Evolutionary conservation across 2,113 vertebrate genomes (phyloP).

Genomic region (Bothrops jararaca): DNA sequence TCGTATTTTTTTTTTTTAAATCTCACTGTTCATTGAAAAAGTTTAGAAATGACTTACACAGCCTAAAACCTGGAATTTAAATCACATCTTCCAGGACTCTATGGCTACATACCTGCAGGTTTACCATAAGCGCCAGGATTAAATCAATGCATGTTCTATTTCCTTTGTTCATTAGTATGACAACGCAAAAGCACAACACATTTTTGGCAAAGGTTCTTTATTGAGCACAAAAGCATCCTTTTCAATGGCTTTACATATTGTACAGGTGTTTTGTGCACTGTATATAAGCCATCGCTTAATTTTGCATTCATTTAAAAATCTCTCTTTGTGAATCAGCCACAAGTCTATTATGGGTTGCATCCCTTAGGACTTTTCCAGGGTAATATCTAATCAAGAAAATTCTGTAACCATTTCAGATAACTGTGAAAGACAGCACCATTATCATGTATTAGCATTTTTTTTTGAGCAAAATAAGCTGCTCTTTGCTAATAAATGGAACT

Average conservation of each 20-base stretch:
- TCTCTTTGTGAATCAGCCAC: background rate
- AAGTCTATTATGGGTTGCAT: background rate
- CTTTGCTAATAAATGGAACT: background rate
- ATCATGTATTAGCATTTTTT: background rate
- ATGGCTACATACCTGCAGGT: background rate
- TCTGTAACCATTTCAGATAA: background rate
- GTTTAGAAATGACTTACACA: slow-evolving; percentile 1
- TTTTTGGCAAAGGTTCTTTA: background rate
- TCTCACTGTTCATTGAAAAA: background rate
- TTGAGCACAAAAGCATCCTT: background rate
- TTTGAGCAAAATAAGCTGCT: background rate
- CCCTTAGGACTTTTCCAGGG: background rate
- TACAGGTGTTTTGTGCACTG: background rate
- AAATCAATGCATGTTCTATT: background rate
- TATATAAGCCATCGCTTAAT: background rate
- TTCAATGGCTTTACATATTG: background rate
- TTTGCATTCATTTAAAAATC: background rate
- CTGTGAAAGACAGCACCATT: background rate
- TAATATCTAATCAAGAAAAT: background rate
- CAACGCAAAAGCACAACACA: slow-evolving; percentile 13
- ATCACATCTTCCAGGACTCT: background rate
- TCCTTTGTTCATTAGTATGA: slow-evolving; percentile 5
- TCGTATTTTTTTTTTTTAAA: background rate
- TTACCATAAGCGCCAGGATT: background rate
- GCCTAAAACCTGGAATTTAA: slow-evolving; percentile 25